Conservation (phyloP, 2,797 vertebrate genomes). For the Spinus olivaceus region DNA sequence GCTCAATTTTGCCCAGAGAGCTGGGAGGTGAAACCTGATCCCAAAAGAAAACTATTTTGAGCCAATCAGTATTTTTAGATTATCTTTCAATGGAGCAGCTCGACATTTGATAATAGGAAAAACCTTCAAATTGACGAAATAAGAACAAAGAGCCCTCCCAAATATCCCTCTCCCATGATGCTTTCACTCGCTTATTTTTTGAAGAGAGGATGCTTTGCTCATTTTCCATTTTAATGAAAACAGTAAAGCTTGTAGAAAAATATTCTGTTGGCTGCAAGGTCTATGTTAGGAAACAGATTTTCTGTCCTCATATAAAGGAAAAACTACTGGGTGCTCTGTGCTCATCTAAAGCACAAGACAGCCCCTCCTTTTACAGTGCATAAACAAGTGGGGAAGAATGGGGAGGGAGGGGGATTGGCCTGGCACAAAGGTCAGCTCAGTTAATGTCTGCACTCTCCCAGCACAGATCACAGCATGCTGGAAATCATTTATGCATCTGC, state of each 20-base stretch:
- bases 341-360: neutral
- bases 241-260: neutral
- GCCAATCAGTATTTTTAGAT: neutral
- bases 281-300: neutral
- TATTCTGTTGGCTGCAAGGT: neutral
- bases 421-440: neutral
- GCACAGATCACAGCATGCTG: neutral
- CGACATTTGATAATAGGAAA: neutral
- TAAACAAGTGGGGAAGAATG: neutral
- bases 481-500: neutral
- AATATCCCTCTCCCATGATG: neutral
- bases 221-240: neutral
- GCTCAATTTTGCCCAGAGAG: neutral
- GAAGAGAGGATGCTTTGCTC: neutral
- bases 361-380: neutral
- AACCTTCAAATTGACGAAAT: neutral
- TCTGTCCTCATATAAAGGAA: neutral
- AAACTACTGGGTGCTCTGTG: neutral
- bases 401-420: neutral
- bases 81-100: neutral
- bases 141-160: neutral
- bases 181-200: neutral
- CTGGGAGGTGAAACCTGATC: neutral
- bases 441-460: neutral
- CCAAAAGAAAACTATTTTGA: neutral